These are phyloP conservation scores for Himantopus leucocephalus DNA, from an alignment of 2,113 vertebrate genomes.

Conservation along the genomic window DNA sequence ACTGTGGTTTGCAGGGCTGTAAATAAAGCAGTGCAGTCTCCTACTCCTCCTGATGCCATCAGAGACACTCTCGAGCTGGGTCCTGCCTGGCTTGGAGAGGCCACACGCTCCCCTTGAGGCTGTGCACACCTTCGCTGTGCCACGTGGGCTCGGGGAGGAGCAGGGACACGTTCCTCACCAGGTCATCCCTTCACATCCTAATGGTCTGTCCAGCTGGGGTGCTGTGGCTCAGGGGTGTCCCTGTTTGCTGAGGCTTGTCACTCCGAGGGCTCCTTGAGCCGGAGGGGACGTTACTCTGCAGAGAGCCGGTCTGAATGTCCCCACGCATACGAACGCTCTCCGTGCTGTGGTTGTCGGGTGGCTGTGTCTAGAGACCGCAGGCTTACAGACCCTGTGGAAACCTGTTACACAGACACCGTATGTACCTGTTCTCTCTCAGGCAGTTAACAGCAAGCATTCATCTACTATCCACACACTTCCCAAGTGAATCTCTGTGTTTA, in stretches of 20 bases:
- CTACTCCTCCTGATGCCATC: not conserved
- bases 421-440: not conserved
- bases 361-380: not conserved
- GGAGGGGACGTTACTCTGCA: not conserved
- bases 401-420: not conserved
- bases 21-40: not conserved
- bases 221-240: not conserved
- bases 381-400: too few relatives aligned
- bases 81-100: not conserved
- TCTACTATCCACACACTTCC: not conserved
- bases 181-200: not conserved
- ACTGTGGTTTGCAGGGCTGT: not conserved
- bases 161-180: accelerated
- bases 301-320: not conserved
- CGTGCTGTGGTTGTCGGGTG: accelerated
- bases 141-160: not conserved
- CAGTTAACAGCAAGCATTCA: not conserved
- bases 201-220: not conserved
- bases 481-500: not conserved
- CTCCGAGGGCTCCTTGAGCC: accelerated
- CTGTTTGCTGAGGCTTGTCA: not conserved
- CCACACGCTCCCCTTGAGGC: not conserved
- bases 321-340: accelerated
- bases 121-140: not conserved
- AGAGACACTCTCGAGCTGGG: not conserved